Evolutionary conservation across 30 jellyfish, hydroid and myxozoan genomes (phyloP).

Genomic region (Sanderia malayensis): DNA sequence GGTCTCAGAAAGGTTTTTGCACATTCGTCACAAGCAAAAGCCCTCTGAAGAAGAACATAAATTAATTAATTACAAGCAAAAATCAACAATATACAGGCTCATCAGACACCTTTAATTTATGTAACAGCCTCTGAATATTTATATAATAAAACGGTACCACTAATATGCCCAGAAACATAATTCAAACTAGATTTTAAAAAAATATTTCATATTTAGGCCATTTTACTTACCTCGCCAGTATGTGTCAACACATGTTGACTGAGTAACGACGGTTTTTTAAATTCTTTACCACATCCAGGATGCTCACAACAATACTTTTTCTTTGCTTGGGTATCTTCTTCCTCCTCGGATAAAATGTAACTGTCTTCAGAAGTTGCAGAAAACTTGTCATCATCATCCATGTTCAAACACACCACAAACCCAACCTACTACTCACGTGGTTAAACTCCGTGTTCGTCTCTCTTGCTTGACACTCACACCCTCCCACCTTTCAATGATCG

Average conservation of each 20-base stretch:
- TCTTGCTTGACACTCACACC: too few relatives aligned
- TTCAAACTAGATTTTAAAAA: too few relatives aligned
- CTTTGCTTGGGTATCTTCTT: not conserved
- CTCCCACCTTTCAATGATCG: too few relatives aligned
- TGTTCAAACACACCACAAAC: too few relatives aligned
- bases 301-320: not conserved
- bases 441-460: too few relatives aligned
- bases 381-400: too few relatives aligned
- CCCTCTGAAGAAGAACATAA: constrained; percentile 5
- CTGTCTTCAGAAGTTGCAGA: too few relatives aligned
- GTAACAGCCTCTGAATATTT: not conserved
- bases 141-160: not conserved
- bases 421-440: too few relatives aligned
- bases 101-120: not conserved
- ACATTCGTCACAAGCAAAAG: constrained; percentile 36
- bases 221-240: not conserved
- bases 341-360: too few relatives aligned
- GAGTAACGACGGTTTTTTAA: constrained; percentile 6
- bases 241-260: not conserved
- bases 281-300: constrained; percentile 15
- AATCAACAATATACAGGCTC: not conserved
- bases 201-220: too few relatives aligned
- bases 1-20: constrained; percentile 36
- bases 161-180: not conserved
- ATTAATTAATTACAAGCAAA: not conserved